A percentile compares a stretch with the other conserved stretches of the same genome.
Evolutionary conservation across 2,113 vertebrate species (phyloP).

Genomic region (Pseudorasbora parva): DNA sequence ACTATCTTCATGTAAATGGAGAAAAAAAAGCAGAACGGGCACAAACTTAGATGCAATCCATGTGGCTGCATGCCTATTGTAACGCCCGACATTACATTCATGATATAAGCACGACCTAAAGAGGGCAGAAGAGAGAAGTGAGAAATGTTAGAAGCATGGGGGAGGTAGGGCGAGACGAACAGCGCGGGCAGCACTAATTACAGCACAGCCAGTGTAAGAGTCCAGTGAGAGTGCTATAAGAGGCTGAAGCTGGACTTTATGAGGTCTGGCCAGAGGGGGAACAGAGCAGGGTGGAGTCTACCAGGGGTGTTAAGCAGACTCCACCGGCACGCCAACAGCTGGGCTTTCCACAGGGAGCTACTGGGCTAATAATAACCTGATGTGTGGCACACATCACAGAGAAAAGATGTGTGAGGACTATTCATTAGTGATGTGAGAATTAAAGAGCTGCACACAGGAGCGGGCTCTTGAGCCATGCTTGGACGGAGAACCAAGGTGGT

Average conservation of each 20-base stretch:
- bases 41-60: not conserved
- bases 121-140: constrained; percentile 39
- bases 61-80: not conserved
- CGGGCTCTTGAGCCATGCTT: constrained; percentile 35
- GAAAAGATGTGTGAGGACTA: constrained; percentile 28
- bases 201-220: constrained; percentile 41
- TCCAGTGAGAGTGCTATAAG: constrained; percentile 45
- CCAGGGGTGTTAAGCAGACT: constrained; percentile 28
- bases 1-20: no score
- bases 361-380: constrained; percentile 35
- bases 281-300: constrained; percentile 31
- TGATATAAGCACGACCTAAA: constrained; percentile 8
- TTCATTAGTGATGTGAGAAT: constrained; percentile 50
- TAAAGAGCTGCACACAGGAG: constrained; percentile 38
- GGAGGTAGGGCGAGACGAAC: constrained; percentile 57
- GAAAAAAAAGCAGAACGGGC: no score
- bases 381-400: constrained; percentile 40
- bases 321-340: constrained; percentile 39
- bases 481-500: constrained; percentile 30
- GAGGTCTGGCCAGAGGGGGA: constrained; percentile 35
- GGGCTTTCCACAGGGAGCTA: constrained; percentile 34
- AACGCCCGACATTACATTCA: not conserved
- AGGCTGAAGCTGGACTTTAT: constrained; percentile 46
- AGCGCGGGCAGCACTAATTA: constrained; percentile 55
- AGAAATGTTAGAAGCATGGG: constrained; percentile 35